phyloP scores from a whole-genome alignment of 2,888 invertebrate species.

The Bugulina stolonifera region DNA sequence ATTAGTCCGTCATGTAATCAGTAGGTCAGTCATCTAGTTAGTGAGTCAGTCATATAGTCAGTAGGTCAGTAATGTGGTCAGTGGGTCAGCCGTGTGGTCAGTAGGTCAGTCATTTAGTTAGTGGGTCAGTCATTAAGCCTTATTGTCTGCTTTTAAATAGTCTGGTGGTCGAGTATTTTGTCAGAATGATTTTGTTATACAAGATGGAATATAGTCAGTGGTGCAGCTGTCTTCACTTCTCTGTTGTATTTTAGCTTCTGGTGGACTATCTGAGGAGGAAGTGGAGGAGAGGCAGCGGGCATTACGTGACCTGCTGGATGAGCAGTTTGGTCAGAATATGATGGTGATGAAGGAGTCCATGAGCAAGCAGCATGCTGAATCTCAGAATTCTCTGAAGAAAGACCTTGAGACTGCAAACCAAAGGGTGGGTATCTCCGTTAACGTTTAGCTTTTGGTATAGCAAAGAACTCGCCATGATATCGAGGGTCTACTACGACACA shows the following conservation, averaged over 20 bases:
- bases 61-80: too few relatives aligned
- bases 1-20: too few relatives aligned
- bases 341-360: slow-evolving; percentile 11
- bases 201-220: too few relatives aligned
- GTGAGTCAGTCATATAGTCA: too few relatives aligned
- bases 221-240: not conserved
- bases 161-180: too few relatives aligned
- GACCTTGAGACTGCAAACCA: not conserved
- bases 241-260: slow-evolving; percentile 3
- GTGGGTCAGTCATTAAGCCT: not conserved
- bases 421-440: not conserved
- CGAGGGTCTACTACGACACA: too few relatives aligned
- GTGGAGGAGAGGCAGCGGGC: slow-evolving; percentile 10
- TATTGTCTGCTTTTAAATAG: not conserved
- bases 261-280: not conserved
- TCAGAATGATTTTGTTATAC: too few relatives aligned
- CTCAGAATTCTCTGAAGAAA: slow-evolving; percentile 19
- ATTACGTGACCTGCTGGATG: slow-evolving; percentile 1
- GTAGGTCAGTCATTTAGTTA: too few relatives aligned
- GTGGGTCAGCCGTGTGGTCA: too few relatives aligned
- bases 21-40: too few relatives aligned
- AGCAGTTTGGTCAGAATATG: slow-evolving; percentile 24
- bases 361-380: slow-evolving; percentile 3
- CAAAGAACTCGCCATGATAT: too few relatives aligned
- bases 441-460: too few relatives aligned